A percentile compares a stretch with the other conserved stretches of the same genome.
Evolutionary conservation across 2,113 vertebrate genomes (phyloP).

Genomic region (Epinephelus cyanopodus): DNA sequence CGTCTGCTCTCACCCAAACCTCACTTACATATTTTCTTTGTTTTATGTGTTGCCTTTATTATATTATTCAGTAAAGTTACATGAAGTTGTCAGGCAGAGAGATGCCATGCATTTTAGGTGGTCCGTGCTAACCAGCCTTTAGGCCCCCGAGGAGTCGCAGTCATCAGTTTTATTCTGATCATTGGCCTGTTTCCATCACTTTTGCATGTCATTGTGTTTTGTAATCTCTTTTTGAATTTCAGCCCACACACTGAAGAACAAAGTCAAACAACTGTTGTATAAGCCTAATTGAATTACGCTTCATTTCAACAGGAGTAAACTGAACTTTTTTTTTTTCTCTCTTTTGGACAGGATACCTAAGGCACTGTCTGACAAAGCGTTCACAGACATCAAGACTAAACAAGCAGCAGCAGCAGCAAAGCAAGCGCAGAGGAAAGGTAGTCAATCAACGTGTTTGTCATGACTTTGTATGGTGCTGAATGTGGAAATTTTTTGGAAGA

Average conservation of each 20-base stretch:
- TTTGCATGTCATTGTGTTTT: conserved; percentile 38
- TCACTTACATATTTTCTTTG: conserved; percentile 12
- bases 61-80: conserved; percentile 22
- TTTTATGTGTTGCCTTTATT: conserved; percentile 10
- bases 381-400: conserved; percentile 83
- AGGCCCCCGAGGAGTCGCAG: conserved; percentile 11
- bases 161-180: conserved; percentile 40
- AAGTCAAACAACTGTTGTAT: conserved; percentile 18
- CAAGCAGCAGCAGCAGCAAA: conserved; percentile 66
- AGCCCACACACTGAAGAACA: conserved; percentile 21
- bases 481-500: neutral
- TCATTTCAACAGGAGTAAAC: conserved; percentile 23
- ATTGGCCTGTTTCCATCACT: conserved; percentile 16
- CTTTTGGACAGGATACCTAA: conserved; percentile 90
- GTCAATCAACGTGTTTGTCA: conserved; percentile 28
- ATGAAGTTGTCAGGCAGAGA: conserved; percentile 40
- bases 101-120: conserved; percentile 48
- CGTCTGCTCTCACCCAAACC: conserved; percentile 32
- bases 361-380: conserved; percentile 87
- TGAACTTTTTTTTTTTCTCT: conserved; percentile 23
- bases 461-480: conserved; percentile 29
- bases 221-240: conserved; percentile 41
- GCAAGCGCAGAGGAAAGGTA: conserved; percentile 84
- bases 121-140: conserved; percentile 28
- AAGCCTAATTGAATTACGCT: conserved; percentile 22